Conservation (phyloP, 2,888 invertebrate genomes). For the Erebia palarica region DNA sequence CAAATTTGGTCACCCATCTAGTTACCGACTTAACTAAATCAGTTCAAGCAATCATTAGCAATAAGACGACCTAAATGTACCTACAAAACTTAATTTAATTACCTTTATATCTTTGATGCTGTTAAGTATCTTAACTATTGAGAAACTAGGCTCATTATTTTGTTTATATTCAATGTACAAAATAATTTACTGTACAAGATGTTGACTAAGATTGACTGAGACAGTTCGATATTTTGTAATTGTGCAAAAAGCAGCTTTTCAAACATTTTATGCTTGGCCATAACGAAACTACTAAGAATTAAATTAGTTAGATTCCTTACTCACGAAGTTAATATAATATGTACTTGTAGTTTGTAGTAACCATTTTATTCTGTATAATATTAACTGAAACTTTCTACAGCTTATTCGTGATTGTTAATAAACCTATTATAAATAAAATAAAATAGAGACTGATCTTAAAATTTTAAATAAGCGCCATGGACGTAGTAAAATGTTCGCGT, state of each 20-base stretch:
- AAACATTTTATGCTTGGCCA: neutral
- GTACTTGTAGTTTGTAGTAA: neutral
- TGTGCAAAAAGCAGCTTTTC: neutral
- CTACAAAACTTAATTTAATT: neutral
- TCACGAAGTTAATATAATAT: neutral
- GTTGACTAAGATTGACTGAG: neutral
- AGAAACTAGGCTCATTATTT: neutral
- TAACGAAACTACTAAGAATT: neutral
- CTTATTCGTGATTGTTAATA: too few species aligned
- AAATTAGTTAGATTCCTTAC: neutral
- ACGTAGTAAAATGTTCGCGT: too few species aligned
- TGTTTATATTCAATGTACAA: neutral
- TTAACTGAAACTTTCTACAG: too few species aligned
- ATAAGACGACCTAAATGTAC: too few species aligned
- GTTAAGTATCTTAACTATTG: neutral
- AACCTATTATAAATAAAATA: too few species aligned
- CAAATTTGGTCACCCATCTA: too few species aligned
- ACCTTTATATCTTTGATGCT: neutral
- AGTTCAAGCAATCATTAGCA: too few species aligned
- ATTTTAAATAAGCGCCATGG: too few species aligned
- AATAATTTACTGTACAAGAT: neutral
- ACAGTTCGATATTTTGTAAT: slow-evolving; percentile 5
- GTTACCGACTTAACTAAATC: too few species aligned
- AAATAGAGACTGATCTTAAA: too few species aligned
- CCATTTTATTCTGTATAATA: too few species aligned